Conservation (phyloP, 2,797 vertebrate genomes). For the Hozukius guyotensis region DNA sequence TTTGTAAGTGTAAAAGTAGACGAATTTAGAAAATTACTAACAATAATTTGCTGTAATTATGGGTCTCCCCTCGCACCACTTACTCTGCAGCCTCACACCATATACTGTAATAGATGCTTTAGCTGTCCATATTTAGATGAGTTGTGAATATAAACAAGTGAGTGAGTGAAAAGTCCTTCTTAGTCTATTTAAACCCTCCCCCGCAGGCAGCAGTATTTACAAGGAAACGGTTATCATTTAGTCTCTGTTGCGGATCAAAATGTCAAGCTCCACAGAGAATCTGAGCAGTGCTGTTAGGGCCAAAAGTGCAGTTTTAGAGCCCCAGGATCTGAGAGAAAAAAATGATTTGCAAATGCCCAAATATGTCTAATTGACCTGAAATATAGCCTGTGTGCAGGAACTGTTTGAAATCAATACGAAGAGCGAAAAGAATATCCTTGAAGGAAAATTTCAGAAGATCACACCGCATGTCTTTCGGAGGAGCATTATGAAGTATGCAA, state of each 20-base stretch:
- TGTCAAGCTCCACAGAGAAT: conserved; percentile 84
- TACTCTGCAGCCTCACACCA: conserved; percentile 21
- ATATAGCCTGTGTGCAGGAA: conserved; percentile 80
- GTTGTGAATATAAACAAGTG: conserved; percentile 77
- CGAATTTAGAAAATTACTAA: conserved; percentile 52
- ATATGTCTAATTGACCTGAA: conserved; percentile 87
- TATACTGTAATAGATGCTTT: conserved; percentile 49
- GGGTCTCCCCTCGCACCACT: conserved; percentile 39
- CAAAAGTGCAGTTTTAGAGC: conserved; percentile 85
- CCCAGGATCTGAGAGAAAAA: conserved; percentile 80
- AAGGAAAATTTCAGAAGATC: conserved; percentile 71
- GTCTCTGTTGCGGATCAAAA: conserved; percentile 86
- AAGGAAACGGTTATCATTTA: conserved; percentile 87
- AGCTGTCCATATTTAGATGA: conserved; percentile 68
- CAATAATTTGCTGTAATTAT: conserved; percentile 57
- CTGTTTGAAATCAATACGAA: conserved; percentile 82
- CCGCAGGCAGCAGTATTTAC: conserved; percentile 83
- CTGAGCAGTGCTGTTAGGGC: conserved; percentile 77
- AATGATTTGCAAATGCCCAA: conserved; percentile 84
- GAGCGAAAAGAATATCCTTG: conserved; percentile 71
- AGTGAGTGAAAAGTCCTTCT: conserved; percentile 80
- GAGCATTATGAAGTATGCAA: conserved; percentile 58
- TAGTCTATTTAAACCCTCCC: conserved; percentile 82
- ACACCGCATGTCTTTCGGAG: conserved; percentile 44
- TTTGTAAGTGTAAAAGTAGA: conserved; percentile 54